Evolutionary conservation across 2,888 invertebrate genomes (phyloP), one percentile per base, ranked within the genome.

Genomic region (Melipona bicolor): DNA sequence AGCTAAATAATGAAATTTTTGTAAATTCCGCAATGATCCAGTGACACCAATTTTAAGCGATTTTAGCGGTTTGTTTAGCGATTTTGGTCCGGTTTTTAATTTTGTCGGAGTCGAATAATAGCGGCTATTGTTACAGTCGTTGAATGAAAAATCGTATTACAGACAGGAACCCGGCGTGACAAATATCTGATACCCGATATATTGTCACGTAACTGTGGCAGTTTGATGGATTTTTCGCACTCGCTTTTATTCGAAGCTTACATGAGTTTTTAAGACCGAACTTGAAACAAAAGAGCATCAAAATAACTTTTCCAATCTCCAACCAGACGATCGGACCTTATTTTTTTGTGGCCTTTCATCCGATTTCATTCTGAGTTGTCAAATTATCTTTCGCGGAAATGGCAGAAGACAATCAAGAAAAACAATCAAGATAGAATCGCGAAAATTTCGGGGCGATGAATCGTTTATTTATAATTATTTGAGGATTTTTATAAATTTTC

Each of bases 111-210:
- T 17, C 24, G 65, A 17, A 50, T 56, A 49, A 49, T n/a, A 4
- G 21, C 36, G 24, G 27, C 13, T 68, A 52, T 74, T 79, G 69
- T 64, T 50, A 59, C 50, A 43, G 54, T 2, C 21, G 24, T 9
- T 27, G 68, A 61, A 67, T 71, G 65, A 65, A 67, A 71, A 80
- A 71, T 80, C 27, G 21, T 70, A 76, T 65, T 71, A 61, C 24
- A 27, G 62, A 68, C 72, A 65, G 62, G 13, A 64, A 49, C 27
- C 21, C 9, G n/a, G 49, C 27, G 59, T 77, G 81, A 77, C 24
- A 77, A 73, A 81, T 77, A 65, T 77, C 61, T 72, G 77, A 62
- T 59, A 69, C 32, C 32, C 77, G 72, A 77, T 67, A 71, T 52
- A 21, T 65, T 71, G 27, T 67, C 56, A 59, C 19, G 19, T 43